phyloP scores from a whole-genome alignment of 2,888 invertebrate genomes.

The Leptopilina syphax region DNA sequence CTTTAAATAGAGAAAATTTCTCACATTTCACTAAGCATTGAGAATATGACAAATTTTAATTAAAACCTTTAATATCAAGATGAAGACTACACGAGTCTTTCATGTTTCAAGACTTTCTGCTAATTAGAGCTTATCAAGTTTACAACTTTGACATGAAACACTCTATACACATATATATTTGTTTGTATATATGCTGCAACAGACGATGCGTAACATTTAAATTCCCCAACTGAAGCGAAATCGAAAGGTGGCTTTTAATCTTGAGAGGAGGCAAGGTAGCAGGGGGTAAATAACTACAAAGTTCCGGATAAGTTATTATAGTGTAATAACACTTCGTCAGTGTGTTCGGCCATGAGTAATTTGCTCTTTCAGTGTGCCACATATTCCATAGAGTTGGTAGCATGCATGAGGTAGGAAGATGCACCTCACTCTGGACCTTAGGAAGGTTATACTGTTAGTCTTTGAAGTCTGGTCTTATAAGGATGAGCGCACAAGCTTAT shows the following conservation, averaged over 20 bases:
- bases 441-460: constrained; percentile 38
- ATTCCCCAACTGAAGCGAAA: neutral
- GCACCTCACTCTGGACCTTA: constrained; percentile 26
- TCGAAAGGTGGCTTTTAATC: constrained; percentile 17
- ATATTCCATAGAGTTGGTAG: constrained; percentile 27
- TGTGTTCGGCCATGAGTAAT: constrained; percentile 28
- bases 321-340: constrained; percentile 20
- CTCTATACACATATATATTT: neutral
- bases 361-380: constrained; percentile 31
- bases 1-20: neutral
- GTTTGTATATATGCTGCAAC: neutral
- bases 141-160: constrained; percentile 10
- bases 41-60: neutral
- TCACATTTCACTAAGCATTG: neutral
- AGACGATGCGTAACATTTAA: neutral
- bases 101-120: neutral
- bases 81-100: neutral
- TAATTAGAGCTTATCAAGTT: constrained; percentile 9
- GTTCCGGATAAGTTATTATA: neutral
- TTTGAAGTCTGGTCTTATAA: constrained; percentile 38
- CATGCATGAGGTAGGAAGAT: constrained; percentile 24
- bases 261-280: neutral
- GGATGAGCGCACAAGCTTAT: constrained; percentile 28
- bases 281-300: constrained; percentile 11
- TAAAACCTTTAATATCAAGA: neutral